Base-by-base conservation (phyloP, 2,888 invertebrate genomes). In the Caenorhabditis panamensis region DNA sequence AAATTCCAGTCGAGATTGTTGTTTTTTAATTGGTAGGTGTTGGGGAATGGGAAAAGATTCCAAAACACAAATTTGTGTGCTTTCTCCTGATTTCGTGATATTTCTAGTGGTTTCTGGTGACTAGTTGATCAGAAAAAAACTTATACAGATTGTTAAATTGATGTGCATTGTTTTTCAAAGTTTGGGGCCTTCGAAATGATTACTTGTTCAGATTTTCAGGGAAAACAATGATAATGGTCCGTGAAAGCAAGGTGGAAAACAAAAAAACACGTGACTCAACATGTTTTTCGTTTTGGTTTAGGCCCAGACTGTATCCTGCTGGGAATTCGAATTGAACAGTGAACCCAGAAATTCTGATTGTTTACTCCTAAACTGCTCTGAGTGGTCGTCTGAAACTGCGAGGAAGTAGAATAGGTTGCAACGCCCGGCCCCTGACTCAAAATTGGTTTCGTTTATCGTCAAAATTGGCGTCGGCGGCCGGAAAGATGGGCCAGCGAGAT, bases 21-120 rank as follows among this genome's bases (percentile, higher is more conserved):
- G n/a, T 54, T 54, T 36, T 54, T 41, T 54, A 66, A 66, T 66
- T 66, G 66, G 20, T 56, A 54, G 26, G n/a, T 26, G 20, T 26
- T 41, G 41, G 44, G 18, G 16, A 64, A 20, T 44, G 44, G n/a
- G 24, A 22, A 22, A 22, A 4, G 16, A 5, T 28, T 56, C 2
- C 28, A 53, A 26, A 26, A 41, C 9, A 9, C 36, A 36, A 36
- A 36, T 11, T 36, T 5, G 36, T n/a, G n/a, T n/a, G n/a, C n/a
- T n/a, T 36, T 36, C 36, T 36, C 11, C 5, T 11, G 36, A 36
- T 36, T 5, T 8, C 36, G 36, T 36, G 36, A 36, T 36, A 11
- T 36, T 36, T 36, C 11, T 8, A 36, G 36, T n/a, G n/a, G n/a
- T n/a, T n/a, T n/a, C n/a, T n/a, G n/a, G n/a, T n/a, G n/a, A n/a